Base-by-base conservation (phyloP, 2,797 vertebrate species). In the Acipenser ruthenus region DNA sequence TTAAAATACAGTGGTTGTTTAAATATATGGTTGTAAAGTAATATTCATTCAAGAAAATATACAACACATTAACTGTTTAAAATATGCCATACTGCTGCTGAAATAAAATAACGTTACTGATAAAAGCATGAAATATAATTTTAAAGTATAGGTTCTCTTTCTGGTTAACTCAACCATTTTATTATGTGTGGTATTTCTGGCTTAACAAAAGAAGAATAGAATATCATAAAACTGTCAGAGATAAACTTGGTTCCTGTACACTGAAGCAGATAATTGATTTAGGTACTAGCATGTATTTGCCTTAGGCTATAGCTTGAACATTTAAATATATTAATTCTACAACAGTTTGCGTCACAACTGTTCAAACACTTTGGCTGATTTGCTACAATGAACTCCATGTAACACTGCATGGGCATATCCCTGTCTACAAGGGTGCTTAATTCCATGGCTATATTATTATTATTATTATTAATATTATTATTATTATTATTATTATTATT, bases 261-360 rank as follows among this genome's bases (percentile, higher is more conserved):
- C 52, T 49, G 53, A 50, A 65, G 66, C 73, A 69, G 68, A 68
- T 74, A 77, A 77, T 74, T 74, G 72, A 78, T 78, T 75, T 69
- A 63, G 68, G 66, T 65, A 6, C 59, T 60, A 3, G 11, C 13
- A 50, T 50, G 52, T 15, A 59, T 66, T 65, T 65, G 64, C 67
- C 52, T 62, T 23, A 51, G 63, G 70, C 66, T 56, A 47, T 50
- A 37, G 13, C 66, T 64, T 11, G 53, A 67, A 50, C 23, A 63
- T 60, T 67, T 37, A 37, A 37, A 37, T 37, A 37, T 37, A 37
- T 37, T 37, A 37, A 37, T 37, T 37, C 3, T 37, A 37, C 5
- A 37, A 37, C 37, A 37, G 37, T 37, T 37, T 37, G 37, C 37
- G 5, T 37, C 37, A 37, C 37, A 37, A 37, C 37, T 37, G 37